Conservation (phyloP, 2,888 invertebrate species). For the Latheticus oryzae region DNA sequence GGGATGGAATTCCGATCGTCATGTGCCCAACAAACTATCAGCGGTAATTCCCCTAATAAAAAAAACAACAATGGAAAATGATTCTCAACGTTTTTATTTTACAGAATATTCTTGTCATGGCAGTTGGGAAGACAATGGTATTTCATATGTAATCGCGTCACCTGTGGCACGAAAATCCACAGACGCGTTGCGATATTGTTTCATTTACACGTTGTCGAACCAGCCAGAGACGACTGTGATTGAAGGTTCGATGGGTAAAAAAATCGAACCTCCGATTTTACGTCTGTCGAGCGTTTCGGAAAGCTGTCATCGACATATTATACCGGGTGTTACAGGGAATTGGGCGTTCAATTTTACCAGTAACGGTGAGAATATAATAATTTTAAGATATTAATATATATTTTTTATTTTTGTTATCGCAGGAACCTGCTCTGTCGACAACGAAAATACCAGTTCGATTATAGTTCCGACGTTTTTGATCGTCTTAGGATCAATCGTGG, state of each 20-base stretch:
- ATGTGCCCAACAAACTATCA: constrained; percentile 67
- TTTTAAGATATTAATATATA: constrained; percentile 10
- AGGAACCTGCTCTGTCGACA: constrained; percentile 57
- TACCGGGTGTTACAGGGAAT: constrained; percentile 69
- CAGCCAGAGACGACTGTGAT: constrained; percentile 51
- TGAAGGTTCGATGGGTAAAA: constrained; percentile 53
- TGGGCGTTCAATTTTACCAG: constrained; percentile 77
- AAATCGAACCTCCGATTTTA: constrained; percentile 56
- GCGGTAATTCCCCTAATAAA: too few relatives aligned
- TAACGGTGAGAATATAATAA: constrained; percentile 68
- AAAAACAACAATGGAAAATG: not conserved
- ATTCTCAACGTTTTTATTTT: too few relatives aligned
- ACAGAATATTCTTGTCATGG: constrained; percentile 80
- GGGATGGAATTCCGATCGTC: constrained; percentile 72
- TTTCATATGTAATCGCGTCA: constrained; percentile 77
- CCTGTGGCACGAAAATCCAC: constrained; percentile 67
- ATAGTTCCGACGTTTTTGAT: constrained; percentile 53
- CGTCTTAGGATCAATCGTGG: constrained; percentile 49
- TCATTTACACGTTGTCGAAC: constrained; percentile 69
- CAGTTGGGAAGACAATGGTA: constrained; percentile 75
- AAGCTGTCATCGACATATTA: constrained; percentile 70
- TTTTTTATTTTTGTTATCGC: constrained; percentile 24
- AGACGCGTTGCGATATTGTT: constrained; percentile 71
- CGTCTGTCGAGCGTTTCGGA: constrained; percentile 71
- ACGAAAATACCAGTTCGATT: constrained; percentile 50